Percentiles rank a stretch among this genome's conserved stretches.
phyloP scores from a whole-genome alignment of 2,888 invertebrate genomes.

The Cephalotes varians region DNA sequence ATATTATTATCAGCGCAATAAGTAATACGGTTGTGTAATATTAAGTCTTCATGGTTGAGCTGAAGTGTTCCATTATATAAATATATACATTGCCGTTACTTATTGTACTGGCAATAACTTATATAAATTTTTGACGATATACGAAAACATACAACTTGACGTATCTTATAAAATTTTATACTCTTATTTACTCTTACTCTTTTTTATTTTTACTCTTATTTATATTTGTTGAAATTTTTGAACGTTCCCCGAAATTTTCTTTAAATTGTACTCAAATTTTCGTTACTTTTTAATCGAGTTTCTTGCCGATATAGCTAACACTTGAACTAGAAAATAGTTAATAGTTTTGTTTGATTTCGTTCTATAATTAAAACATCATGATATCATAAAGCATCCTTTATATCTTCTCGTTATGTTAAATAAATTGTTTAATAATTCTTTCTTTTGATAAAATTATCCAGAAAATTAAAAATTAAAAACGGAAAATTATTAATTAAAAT shows the following conservation, averaged over 20 bases:
- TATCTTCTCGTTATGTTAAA: conserved; percentile 45
- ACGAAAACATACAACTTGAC: conserved; percentile 50
- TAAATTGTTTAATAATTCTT: neutral
- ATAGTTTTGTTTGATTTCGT: conserved; percentile 72
- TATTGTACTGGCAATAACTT: conserved; percentile 59
- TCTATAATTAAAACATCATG: conserved; percentile 64
- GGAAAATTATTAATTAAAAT: no score
- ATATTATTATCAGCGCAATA: conserved; percentile 65
- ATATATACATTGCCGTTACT: conserved; percentile 44
- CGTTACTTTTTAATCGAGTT: conserved; percentile 66
- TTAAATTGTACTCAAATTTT: conserved; percentile 13
- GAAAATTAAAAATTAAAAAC: neutral
- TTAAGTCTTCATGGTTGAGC: conserved; percentile 15
- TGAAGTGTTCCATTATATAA: conserved; percentile 17
- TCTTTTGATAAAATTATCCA: neutral
- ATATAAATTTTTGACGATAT: conserved; percentile 29
- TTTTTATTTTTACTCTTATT: neutral
- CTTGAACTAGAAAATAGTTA: conserved; percentile 63
- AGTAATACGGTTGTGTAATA: conserved; percentile 45
- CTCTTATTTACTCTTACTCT: no score
- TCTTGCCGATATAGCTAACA: conserved; percentile 59
- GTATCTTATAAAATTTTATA: conserved; percentile 22
- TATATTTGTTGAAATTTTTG: conserved; percentile 49
- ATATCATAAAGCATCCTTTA: conserved; percentile 41
- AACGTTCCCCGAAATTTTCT: conserved; percentile 37